Conservation (phyloP, 2,113 vertebrate genomes). For the Actenoides hombroni region DNA sequence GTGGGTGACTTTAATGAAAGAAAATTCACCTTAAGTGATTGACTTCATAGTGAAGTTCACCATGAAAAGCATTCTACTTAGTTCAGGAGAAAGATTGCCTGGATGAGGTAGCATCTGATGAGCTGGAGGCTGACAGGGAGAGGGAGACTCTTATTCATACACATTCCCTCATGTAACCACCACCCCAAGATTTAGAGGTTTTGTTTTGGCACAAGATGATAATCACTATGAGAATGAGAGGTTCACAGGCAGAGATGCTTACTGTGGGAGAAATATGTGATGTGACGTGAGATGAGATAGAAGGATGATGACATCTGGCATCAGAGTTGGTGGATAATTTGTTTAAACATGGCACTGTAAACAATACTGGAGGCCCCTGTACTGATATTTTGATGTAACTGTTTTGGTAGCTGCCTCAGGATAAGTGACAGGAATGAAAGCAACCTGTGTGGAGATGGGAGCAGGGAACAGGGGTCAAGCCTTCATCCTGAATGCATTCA, state of each 20-base stretch:
- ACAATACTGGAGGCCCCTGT: not conserved
- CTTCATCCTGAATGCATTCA: not conserved
- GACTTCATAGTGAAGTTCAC: not conserved
- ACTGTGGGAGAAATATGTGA: not conserved
- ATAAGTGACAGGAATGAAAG: not conserved
- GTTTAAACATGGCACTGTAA: not conserved
- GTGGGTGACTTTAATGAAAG: not conserved
- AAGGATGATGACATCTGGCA: accelerated
- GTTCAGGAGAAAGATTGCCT: not conserved
- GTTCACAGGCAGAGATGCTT: not conserved
- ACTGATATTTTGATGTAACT: not conserved
- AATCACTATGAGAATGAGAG: not conserved
- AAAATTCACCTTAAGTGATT: not conserved
- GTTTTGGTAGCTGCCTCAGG: not conserved
- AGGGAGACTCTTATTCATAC: not conserved
- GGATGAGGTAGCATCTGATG: not conserved
- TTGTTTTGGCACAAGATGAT: not conserved
- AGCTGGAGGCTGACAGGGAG: not conserved
- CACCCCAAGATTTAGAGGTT: not conserved
- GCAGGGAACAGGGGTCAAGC: not conserved
- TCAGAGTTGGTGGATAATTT: not conserved
- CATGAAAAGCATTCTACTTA: not conserved
- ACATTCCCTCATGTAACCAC: not conserved
- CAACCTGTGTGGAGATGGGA: not conserved
- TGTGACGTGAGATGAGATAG: not conserved